Percentiles rank a stretch among this genome's conserved stretches.
phyloP scores from a whole-genome alignment of 2,888 invertebrate genomes.

The Fabriciana adippe region DNA sequence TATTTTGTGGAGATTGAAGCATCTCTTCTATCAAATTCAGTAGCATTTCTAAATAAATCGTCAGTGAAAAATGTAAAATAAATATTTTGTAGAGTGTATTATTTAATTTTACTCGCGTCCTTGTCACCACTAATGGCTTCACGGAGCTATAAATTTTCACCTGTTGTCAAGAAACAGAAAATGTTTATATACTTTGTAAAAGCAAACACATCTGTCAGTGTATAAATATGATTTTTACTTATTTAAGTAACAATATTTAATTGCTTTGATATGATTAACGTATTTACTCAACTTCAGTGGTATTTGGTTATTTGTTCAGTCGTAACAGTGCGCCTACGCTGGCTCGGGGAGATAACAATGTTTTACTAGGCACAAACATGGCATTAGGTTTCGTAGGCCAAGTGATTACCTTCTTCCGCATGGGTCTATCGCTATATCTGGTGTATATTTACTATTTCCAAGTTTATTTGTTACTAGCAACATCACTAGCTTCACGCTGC shows the following conservation, averaged over 20 bases:
- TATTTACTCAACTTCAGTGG: slow-evolving; percentile 59
- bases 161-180: slow-evolving; percentile 63
- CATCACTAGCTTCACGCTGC: no score
- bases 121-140: slow-evolving; percentile 54
- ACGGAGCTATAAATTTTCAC: slow-evolving; percentile 66
- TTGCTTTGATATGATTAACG: slow-evolving; percentile 62
- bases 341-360: slow-evolving; percentile 56
- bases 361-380: slow-evolving; percentile 57
- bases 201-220: slow-evolving; percentile 67
- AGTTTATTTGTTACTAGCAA: no score
- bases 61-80: slow-evolving; percentile 47
- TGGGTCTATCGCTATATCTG: slow-evolving; percentile 4
- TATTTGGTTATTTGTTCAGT: slow-evolving; percentile 54
- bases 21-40: slow-evolving; percentile 34
- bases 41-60: slow-evolving; percentile 36
- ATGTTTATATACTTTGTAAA: slow-evolving; percentile 72
- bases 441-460: background rate
- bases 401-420: slow-evolving; percentile 45
- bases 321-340: slow-evolving; percentile 47
- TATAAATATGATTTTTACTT: slow-evolving; percentile 67
- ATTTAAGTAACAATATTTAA: slow-evolving; percentile 74
- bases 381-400: slow-evolving; percentile 46
- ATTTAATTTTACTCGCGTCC: slow-evolving; percentile 40
- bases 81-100: slow-evolving; percentile 38
- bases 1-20: slow-evolving; percentile 41